phyloP scores from a whole-genome alignment of 1,140 invertebrate species.

The Monochamus saltuarius region DNA sequence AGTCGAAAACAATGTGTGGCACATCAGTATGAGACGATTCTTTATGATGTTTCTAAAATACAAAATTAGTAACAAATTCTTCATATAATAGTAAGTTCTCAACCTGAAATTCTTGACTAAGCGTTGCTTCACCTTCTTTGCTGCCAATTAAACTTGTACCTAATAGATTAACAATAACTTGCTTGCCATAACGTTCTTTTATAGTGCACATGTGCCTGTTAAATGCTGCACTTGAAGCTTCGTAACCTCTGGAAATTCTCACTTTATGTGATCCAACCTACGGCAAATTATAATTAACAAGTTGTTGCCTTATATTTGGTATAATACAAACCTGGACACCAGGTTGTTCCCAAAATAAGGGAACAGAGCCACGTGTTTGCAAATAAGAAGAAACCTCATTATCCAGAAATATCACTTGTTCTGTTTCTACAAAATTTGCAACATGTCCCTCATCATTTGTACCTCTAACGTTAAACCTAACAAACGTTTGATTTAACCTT shows the following conservation, averaged over 20 bases:
- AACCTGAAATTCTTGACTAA: slow-evolving; percentile 91
- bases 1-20: slow-evolving; percentile 86
- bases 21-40: slow-evolving; percentile 74
- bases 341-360: slow-evolving; percentile 98
- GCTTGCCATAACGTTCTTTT: slow-evolving; percentile 87
- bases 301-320: slow-evolving; percentile 14
- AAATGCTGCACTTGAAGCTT: slow-evolving; percentile 88
- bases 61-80: slow-evolving; percentile 10
- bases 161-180: slow-evolving; percentile 90
- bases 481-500: slow-evolving; percentile 20
- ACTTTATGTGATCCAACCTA: slow-evolving; percentile 99
- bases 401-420: slow-evolving; percentile 93
- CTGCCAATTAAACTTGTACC: slow-evolving; percentile 84
- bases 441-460: slow-evolving; percentile 98
- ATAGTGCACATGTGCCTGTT: slow-evolving; percentile 87
- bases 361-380: slow-evolving; percentile 94
- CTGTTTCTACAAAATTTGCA: slow-evolving; percentile 99
- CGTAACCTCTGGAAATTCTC: slow-evolving; percentile 91
- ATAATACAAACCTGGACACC: slow-evolving; percentile 77
- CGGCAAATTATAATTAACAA: too few species aligned
- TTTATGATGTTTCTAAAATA: slow-evolving; percentile 76
- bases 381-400: slow-evolving; percentile 80
- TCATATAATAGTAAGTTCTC: neutral
- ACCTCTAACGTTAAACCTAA: slow-evolving; percentile 95
- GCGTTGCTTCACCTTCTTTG: slow-evolving; percentile 95